These are phyloP conservation scores for Phasia obesa DNA, from an alignment of 2,888 invertebrate genomes.

Conservation along the genomic window DNA sequence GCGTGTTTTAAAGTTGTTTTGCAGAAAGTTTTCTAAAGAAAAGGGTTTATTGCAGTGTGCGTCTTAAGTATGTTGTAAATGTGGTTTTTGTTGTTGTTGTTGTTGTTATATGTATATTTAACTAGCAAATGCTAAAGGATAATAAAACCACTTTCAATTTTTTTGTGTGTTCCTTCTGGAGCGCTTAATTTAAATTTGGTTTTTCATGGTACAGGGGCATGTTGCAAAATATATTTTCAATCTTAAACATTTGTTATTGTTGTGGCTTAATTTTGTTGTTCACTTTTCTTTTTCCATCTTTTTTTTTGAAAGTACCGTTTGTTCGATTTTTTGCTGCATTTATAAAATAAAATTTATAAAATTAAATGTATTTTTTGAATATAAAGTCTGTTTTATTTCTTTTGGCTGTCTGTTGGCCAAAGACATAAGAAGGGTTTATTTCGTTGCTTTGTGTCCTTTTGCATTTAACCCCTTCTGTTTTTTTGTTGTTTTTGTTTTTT, in stretches of 20 bases:
- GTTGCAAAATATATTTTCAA: constrained; percentile 41
- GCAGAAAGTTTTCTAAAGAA: neutral
- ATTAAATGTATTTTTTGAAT: constrained; percentile 45
- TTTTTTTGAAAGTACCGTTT: constrained; percentile 44
- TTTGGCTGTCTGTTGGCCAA: constrained; percentile 16
- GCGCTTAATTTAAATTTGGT: constrained; percentile 19
- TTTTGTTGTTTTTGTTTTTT: no score
- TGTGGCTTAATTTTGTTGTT: constrained; percentile 54
- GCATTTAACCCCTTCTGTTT: constrained; percentile 50
- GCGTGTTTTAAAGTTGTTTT: constrained; percentile 38
- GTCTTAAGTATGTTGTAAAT: constrained; percentile 36
- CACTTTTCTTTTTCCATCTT: neutral
- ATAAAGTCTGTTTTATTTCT: constrained; percentile 19
- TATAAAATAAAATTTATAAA: constrained; percentile 36
- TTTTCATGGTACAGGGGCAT: constrained; percentile 22
- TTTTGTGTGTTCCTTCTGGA: constrained; percentile 1
- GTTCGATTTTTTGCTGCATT: constrained; percentile 3
- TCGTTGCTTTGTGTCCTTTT: constrained; percentile 26
- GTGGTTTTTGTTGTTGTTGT: neutral
- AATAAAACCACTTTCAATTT: constrained; percentile 69
- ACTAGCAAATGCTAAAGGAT: constrained; percentile 16
- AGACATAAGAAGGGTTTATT: constrained; percentile 32
- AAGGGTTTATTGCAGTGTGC: constrained; percentile 43
- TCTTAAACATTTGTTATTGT: constrained; percentile 61
- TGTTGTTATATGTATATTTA: no score